Base-by-base conservation (phyloP, 2,113 vertebrate genomes). In the Mastomys natalensis region DNA sequence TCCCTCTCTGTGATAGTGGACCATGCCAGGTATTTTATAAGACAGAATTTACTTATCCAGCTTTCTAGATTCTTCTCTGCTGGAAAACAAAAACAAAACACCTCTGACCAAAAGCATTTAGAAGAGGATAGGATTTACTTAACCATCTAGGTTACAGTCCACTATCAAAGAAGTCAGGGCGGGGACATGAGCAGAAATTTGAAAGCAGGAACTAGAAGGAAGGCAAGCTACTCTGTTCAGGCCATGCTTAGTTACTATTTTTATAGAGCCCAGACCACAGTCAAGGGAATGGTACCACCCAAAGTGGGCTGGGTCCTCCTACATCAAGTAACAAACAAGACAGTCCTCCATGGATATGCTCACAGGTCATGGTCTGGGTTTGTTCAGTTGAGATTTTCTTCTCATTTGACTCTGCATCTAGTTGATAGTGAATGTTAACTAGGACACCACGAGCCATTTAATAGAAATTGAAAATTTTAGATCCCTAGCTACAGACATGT, bases 1-100 rank as follows among this genome's bases (percentile, higher is more conserved):
- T 48, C 29, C 1, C 53, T 89, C 37, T 95, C 90, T 31, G 5
- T 92, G 90, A 21, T 21, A 16, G 80, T 93, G 96, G 62, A 66
- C 17, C 80, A 48, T 66, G 96, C 51, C 80, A 92, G 98, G 93
- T 62, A 78, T 55, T 96, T 98, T 95, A 19, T 51, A 96, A 94
- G 48, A 43, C 77, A 26, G 85, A 24, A 24, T 92, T 94, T 97
- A 4, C 24, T 62, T 31, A 62, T 5, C 24, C 22, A 60, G 55
- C 6, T 26, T 26, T 31, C 58, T 64, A 45, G 15, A 11, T 85
- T 34, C 40, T 40, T 64, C 66, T 64, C 60, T 85, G 40, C 43
- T 85, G 26, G 11, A 62, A 64, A 45, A 4, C 16, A 60, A 82
- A 22, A 19, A 37, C 40, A 73, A 40, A 40, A 17, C 3, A 16